phyloP scores from a whole-genome alignment of 2,888 invertebrate species.

The Ecdyonurus torrentis region DNA sequence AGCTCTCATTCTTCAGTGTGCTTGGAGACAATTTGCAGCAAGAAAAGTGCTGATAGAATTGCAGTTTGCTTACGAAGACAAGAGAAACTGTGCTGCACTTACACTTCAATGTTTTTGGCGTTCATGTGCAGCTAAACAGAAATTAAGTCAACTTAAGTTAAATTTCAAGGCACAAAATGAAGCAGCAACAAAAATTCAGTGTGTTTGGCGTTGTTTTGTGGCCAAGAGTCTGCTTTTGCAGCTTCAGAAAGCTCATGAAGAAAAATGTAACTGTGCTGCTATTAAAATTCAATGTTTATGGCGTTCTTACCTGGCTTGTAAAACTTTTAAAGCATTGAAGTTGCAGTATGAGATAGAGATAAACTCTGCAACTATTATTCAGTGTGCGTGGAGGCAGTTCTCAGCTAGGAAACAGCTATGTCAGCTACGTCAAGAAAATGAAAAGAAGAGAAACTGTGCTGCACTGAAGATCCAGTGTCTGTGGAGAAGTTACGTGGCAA shows the following conservation, averaged over 20 bases:
- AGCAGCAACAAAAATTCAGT: slow-evolving; percentile 18
- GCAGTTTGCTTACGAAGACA: not conserved
- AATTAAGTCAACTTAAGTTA: not conserved
- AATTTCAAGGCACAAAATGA: not conserved
- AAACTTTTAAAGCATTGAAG: not conserved
- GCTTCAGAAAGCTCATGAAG: not conserved
- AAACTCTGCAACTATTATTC: not conserved
- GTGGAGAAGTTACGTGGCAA: not conserved
- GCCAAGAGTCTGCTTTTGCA: not conserved
- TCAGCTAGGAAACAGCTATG: not conserved
- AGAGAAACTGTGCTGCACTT: slow-evolving; percentile 15
- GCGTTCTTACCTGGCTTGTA: not conserved
- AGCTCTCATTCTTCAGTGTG: slow-evolving; percentile 28
- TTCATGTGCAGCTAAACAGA: slow-evolving; percentile 16
- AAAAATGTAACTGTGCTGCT: not conserved
- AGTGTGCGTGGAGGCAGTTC: not conserved
- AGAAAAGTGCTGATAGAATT: slow-evolving; percentile 12
- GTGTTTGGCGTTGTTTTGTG: not conserved
- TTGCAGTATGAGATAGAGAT: not conserved
- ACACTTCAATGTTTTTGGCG: slow-evolving; percentile 29
- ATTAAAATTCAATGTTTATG: not conserved
- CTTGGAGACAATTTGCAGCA: slow-evolving; percentile 21
- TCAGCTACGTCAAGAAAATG: not conserved
- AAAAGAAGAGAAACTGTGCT: not conserved
- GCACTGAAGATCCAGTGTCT: not conserved